A percentile compares a stretch with the other conserved stretches of the same genome.
Conservation (phyloP, 2,113 vertebrate species). For the Panthera uncia region DNA sequence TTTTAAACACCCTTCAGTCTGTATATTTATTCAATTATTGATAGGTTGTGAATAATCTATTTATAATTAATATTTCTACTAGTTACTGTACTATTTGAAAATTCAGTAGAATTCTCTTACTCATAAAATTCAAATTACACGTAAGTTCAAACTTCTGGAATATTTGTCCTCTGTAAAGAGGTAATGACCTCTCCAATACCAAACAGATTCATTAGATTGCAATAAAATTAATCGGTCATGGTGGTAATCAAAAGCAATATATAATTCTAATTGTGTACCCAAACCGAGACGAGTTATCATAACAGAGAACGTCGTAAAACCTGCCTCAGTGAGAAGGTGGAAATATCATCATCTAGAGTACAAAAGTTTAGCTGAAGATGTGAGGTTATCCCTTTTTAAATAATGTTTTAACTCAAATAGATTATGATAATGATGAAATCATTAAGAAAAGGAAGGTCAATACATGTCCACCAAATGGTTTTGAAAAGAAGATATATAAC, state of each 20-base stretch:
- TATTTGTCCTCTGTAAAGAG: background rate
- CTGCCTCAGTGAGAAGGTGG: background rate
- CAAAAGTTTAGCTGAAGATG: background rate
- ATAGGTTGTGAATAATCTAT: background rate
- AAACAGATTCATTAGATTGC: background rate
- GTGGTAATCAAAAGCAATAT: background rate
- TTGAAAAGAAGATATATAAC: background rate
- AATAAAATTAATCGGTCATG: background rate
- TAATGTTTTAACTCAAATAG: background rate
- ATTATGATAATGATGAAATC: background rate
- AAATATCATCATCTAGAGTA: background rate
- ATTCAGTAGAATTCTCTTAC: background rate
- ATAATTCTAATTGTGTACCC: background rate
- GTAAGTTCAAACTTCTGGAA: background rate
- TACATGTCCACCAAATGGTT: background rate
- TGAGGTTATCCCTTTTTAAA: background rate
- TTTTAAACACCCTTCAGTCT: background rate
- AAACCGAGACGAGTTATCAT: background rate
- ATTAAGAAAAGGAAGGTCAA: background rate
- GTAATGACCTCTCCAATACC: background rate
- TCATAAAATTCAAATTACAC: background rate
- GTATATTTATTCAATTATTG: slow-evolving; percentile 20
- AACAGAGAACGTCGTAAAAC: background rate
- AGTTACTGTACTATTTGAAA: background rate
- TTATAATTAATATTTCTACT: background rate